These are phyloP conservation scores for Nasonia oneida DNA, from an alignment of 2,888 invertebrate genomes.

Conservation along the genomic window DNA sequence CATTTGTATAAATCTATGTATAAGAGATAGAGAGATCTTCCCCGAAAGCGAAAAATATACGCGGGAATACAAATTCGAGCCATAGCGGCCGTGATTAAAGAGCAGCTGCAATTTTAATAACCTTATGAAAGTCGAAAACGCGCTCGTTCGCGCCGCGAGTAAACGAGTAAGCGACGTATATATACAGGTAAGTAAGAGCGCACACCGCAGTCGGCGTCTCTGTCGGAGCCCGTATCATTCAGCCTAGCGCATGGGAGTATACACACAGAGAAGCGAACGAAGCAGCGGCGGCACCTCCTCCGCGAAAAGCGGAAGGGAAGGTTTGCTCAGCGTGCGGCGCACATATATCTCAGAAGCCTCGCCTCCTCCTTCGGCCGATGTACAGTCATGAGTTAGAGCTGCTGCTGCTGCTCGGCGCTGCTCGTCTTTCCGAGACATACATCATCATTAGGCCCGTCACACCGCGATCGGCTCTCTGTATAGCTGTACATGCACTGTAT, in stretches of 20 bases:
- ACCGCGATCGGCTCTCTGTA: neutral
- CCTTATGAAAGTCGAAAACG: conserved; percentile 6
- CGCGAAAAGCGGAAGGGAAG: conserved; percentile 42
- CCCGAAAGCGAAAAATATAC: too few relatives aligned
- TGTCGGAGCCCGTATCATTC: conserved; percentile 27
- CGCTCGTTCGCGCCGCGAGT: neutral
- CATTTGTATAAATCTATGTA: neutral
- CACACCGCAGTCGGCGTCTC: neutral
- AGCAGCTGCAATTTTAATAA: neutral
- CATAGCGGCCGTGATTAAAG: neutral
- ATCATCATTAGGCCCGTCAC: conserved; percentile 47
- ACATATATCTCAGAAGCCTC: neutral
- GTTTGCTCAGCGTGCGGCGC: neutral
- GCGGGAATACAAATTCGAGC: neutral
- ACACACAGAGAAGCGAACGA: neutral
- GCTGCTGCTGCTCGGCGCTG: neutral
- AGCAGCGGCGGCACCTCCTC: neutral
- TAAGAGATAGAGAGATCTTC: neutral
- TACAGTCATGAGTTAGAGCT: conserved; percentile 21
- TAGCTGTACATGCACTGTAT: neutral
- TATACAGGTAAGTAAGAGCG: neutral
- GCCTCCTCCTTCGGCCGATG: neutral
- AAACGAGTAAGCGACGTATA: neutral
- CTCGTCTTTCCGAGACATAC: conserved; percentile 30
- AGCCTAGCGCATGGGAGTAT: neutral